Conservation (phyloP, 1,140 invertebrate species). For the Lutraria rhynchaena region DNA sequence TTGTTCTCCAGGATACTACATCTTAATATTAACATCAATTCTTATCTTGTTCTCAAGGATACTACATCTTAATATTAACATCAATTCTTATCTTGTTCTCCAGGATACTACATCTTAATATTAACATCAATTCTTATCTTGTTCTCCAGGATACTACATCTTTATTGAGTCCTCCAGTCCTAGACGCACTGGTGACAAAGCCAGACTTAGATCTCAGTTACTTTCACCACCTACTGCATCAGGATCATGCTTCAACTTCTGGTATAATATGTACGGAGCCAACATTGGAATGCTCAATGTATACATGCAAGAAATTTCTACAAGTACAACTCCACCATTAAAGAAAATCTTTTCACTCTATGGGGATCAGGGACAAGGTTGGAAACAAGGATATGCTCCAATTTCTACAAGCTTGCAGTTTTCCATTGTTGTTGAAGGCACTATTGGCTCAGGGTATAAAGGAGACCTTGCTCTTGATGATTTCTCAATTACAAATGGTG, state of each 20-base stretch:
- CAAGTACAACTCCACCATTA: background rate
- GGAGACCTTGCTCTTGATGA: conserved; percentile 81
- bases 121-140: no score
- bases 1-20: no score
- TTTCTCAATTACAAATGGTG: conserved; percentile 76
- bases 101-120: no score
- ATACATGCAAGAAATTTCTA: conserved; percentile 56
- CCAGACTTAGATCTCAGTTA: conserved; percentile 65
- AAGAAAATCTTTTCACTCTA: conserved; percentile 55
- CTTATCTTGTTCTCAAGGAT: no score
- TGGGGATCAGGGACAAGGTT: conserved; percentile 68
- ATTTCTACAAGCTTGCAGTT: conserved; percentile 53
- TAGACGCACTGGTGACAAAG: conserved; percentile 72
- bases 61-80: no score
- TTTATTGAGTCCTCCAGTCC: conserved; percentile 77
- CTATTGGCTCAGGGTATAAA: conserved; percentile 63
- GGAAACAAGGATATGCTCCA: conserved; percentile 64
- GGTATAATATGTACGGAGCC: conserved; percentile 89
- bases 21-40: no score
- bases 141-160: conserved; percentile 73
- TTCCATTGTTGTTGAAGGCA: conserved; percentile 59
- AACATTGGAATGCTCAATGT: conserved; percentile 74
- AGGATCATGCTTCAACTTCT: conserved; percentile 84
- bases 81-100: no score
- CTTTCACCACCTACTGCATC: conserved; percentile 42